phyloP scores from a whole-genome alignment of 2,797 vertebrate genomes.

The Simalia tracyae region DNA sequence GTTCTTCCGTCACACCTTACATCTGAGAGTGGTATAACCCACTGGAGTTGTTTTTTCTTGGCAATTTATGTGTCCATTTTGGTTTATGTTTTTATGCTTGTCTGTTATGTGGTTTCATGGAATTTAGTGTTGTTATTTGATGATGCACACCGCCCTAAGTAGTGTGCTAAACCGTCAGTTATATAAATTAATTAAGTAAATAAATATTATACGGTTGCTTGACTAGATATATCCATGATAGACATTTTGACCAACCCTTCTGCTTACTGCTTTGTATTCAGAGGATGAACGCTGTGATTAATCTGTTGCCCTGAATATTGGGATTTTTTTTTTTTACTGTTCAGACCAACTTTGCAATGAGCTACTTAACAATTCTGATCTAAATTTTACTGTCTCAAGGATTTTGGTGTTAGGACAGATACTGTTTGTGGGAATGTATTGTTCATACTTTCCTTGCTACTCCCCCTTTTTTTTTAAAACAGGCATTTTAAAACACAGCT shows the following conservation, averaged over 20 bases:
- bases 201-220: neutral
- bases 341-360: neutral
- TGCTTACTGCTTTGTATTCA: neutral
- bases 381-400: neutral
- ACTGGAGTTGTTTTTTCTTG: neutral
- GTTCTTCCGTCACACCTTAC: neutral
- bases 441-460: neutral
- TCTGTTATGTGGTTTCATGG: neutral
- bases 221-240: neutral
- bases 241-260: neutral
- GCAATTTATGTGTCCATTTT: neutral
- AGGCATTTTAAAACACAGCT: neutral
- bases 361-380: neutral
- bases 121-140: neutral
- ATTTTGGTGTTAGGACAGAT: neutral
- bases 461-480: neutral
- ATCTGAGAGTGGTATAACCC: neutral
- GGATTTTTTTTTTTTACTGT: neutral
- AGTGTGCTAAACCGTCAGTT: neutral
- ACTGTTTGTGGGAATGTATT: neutral
- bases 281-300: neutral
- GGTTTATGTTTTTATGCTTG: neutral
- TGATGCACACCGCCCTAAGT: neutral
- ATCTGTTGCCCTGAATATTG: neutral
- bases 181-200: neutral